These are phyloP conservation scores for Harlomillsia oculata DNA, from an alignment of 1,140 invertebrate genomes.

Conservation along the genomic window DNA sequence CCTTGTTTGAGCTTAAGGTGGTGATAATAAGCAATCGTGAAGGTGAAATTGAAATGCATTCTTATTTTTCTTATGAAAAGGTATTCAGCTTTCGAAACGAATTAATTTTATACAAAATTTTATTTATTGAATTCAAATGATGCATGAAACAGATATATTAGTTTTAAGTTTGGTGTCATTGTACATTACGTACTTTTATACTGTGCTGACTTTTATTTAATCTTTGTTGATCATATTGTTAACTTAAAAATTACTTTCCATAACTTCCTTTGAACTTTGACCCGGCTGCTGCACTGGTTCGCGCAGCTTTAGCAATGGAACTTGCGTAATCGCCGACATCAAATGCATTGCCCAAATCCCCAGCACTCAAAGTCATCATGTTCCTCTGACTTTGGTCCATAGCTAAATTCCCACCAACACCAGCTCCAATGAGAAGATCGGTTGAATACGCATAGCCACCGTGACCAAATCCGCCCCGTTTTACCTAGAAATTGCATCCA, in stretches of 20 bases:
- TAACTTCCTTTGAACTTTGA: conserved; percentile 26
- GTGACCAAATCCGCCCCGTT: conserved; percentile 22
- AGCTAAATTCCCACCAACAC: conserved; percentile 22
- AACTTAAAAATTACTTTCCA: conserved; percentile 5
- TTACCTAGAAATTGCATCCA: conserved; percentile 14
- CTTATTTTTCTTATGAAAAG: too few species aligned
- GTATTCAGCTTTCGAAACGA: too few species aligned
- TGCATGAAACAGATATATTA: too few species aligned
- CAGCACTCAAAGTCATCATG: conserved; percentile 18
- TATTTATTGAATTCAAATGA: too few species aligned
- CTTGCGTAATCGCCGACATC: conserved; percentile 21
- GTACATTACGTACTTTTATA: neutral
- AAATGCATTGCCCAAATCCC: conserved; percentile 19
- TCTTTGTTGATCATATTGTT: too few species aligned
- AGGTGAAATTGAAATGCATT: too few species aligned
- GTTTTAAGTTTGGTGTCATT: neutral
- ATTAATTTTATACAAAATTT: too few species aligned
- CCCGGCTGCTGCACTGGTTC: conserved; percentile 23
- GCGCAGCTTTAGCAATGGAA: conserved; percentile 21
- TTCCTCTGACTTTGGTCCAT: conserved; percentile 18
- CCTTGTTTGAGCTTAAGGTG: too few species aligned
- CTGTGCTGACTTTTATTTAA: too few species aligned
- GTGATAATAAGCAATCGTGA: too few species aligned
- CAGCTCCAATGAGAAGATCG: conserved; percentile 16
- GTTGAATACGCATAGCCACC: conserved; percentile 18